Evolutionary conservation across 2,888 invertebrate species (phyloP).

Genomic region (Idaea straminata): DNA sequence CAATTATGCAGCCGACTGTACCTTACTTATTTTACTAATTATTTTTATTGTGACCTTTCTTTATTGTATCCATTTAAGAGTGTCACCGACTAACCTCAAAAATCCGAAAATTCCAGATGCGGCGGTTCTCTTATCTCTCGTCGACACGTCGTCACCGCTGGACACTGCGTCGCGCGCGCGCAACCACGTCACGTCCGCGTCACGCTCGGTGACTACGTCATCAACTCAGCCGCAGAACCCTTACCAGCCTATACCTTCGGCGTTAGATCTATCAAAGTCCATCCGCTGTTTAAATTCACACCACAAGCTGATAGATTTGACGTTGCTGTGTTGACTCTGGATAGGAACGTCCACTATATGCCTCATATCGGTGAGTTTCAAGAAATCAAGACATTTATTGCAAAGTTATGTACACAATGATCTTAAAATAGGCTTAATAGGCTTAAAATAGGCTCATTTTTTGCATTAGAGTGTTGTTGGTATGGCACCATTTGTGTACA

Average conservation of each 20-base stretch:
- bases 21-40: no score
- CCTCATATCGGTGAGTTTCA: slow-evolving; percentile 90
- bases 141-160: slow-evolving; percentile 95
- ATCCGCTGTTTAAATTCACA: slow-evolving; percentile 91
- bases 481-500: no score
- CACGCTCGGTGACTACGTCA: slow-evolving; percentile 95
- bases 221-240: slow-evolving; percentile 95
- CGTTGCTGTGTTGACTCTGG: slow-evolving; percentile 92
- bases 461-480: no score
- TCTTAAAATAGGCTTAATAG: no score
- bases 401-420: no score
- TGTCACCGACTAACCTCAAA: neutral
- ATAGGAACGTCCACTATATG: slow-evolving; percentile 93
- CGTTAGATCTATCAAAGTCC: slow-evolving; percentile 92
- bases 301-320: slow-evolving; percentile 95
- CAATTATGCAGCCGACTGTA: no score
- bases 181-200: slow-evolving; percentile 95
- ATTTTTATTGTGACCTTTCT: no score
- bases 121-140: slow-evolving; percentile 95
- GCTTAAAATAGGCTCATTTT: no score
- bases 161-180: slow-evolving; percentile 95
- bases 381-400: no score
- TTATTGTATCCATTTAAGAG: no score
- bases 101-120: slow-evolving; percentile 81
- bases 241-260: slow-evolving; percentile 95